phyloP scores from a whole-genome alignment of 2,113 vertebrate genomes.

The Epinephelus lanceolatus region DNA sequence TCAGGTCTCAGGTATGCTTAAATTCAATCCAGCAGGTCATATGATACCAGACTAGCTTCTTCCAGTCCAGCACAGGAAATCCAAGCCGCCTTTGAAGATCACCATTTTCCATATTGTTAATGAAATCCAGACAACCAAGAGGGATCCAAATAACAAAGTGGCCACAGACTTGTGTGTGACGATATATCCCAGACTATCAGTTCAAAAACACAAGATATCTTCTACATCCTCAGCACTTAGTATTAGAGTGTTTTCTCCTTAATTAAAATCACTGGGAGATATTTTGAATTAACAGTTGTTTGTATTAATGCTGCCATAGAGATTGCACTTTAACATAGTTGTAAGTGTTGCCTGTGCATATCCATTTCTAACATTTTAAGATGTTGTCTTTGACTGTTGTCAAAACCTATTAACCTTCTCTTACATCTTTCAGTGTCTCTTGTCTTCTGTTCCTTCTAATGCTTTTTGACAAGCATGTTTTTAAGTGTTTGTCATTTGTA shows the following conservation, averaged over 20 bases:
- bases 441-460: not conserved
- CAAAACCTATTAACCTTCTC: conserved; percentile 41
- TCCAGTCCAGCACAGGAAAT: conserved; percentile 79
- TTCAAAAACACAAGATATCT: conserved; percentile 33
- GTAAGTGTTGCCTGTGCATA: conserved; percentile 8
- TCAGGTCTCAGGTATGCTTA: conserved; percentile 70
- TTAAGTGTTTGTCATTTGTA: conserved; percentile 31
- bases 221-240: conserved; percentile 22
- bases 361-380: conserved; percentile 18
- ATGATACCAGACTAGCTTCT: conserved; percentile 69
- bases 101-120: conserved; percentile 82
- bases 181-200: conserved; percentile 39
- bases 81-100: conserved; percentile 80
- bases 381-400: not conserved
- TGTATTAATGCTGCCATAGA: not conserved
- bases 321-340: conserved; percentile 1
- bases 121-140: conserved; percentile 79
- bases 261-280: not conserved
- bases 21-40: conserved; percentile 79
- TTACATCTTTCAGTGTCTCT: conserved; percentile 10
- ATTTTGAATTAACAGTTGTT: not conserved
- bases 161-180: conserved; percentile 43
- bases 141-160: conserved; percentile 52
- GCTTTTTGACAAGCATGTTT: conserved; percentile 26
- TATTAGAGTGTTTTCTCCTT: conserved; percentile 9